These are phyloP conservation scores for Seira musarum DNA, from an alignment of 2,888 invertebrate species.

Conservation along the genomic window DNA sequence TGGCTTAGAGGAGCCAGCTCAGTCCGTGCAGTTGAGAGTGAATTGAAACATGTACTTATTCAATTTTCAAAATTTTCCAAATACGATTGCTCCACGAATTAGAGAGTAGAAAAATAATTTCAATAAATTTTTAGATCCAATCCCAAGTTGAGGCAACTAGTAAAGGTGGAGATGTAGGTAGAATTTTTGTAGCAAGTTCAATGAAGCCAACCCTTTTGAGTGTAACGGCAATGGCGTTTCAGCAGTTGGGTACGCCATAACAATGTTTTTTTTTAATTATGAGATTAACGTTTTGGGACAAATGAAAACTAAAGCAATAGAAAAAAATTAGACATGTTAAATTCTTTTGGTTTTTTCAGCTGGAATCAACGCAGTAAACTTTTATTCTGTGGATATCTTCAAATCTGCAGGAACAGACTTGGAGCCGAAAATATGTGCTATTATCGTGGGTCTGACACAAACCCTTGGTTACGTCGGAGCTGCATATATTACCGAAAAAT, in stretches of 20 bases:
- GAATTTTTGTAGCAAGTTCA: background rate
- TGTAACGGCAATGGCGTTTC: slow-evolving; percentile 86
- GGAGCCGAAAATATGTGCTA: slow-evolving; percentile 76
- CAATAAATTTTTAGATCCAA: no score
- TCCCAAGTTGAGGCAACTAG: slow-evolving; percentile 19
- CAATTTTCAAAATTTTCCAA: no score
- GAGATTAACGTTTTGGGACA: no score
- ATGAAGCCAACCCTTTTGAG: slow-evolving; percentile 81
- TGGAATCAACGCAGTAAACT: slow-evolving; percentile 88
- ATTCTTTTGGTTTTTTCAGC: slow-evolving; percentile 71
- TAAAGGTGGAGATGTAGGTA: background rate
- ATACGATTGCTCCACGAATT: no score
- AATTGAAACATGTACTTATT: slow-evolving; percentile 76
- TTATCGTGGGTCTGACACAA: slow-evolving; percentile 77
- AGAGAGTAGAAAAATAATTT: no score
- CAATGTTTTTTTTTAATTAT: no score
- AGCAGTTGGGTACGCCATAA: slow-evolving; percentile 83
- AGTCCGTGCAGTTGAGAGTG: slow-evolving; percentile 79
- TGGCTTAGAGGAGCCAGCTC: slow-evolving; percentile 81
- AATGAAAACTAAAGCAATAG: no score
- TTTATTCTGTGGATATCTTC: slow-evolving; percentile 84
- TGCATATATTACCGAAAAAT: slow-evolving; percentile 82
- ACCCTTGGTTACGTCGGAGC: slow-evolving; percentile 74
- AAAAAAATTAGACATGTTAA: no score
- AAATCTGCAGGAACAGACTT: slow-evolving; percentile 78